Conservation (phyloP, 2,797 vertebrate species). For the Psittacula derbiana region DNA sequence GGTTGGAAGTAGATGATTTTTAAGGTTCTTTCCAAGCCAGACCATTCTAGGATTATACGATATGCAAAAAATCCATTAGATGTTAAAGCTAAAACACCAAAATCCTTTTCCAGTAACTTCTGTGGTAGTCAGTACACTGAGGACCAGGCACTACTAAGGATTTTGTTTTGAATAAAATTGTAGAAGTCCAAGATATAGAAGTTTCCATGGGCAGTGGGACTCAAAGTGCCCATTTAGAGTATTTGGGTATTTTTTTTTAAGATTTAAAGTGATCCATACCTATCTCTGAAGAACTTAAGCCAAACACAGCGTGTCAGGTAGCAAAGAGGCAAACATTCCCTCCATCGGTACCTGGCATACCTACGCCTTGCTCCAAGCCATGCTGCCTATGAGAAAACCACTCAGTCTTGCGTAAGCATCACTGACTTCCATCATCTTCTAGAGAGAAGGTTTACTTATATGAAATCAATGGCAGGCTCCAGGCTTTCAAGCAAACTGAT, state of each 20-base stretch:
- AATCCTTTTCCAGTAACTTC: neutral
- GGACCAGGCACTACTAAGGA: neutral
- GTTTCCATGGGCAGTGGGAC: neutral
- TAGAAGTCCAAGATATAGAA: neutral
- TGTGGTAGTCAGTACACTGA: neutral
- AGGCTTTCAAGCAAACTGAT: conserved; percentile 32
- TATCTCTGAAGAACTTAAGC: neutral
- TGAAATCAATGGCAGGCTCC: conserved; percentile 39
- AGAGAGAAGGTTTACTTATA: conserved; percentile 10
- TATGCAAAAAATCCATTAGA: neutral
- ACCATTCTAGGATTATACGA: neutral
- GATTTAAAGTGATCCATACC: neutral
- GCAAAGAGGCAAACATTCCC: neutral
- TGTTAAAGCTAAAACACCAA: neutral
- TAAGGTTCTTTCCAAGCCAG: neutral
- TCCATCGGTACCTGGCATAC: neutral
- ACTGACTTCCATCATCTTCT: neutral
- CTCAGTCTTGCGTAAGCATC: neutral
- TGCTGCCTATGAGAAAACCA: neutral
- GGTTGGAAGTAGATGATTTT: neutral
- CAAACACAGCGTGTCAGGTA: neutral
- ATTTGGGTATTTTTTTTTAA: neutral
- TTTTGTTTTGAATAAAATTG: neutral
- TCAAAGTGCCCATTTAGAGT: neutral
- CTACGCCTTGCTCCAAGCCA: neutral